Evolutionary conservation across 1,140 invertebrate genomes (phyloP), one percentile per base, ranked within the genome.

Genomic region (Babylonia areolata): DNA sequence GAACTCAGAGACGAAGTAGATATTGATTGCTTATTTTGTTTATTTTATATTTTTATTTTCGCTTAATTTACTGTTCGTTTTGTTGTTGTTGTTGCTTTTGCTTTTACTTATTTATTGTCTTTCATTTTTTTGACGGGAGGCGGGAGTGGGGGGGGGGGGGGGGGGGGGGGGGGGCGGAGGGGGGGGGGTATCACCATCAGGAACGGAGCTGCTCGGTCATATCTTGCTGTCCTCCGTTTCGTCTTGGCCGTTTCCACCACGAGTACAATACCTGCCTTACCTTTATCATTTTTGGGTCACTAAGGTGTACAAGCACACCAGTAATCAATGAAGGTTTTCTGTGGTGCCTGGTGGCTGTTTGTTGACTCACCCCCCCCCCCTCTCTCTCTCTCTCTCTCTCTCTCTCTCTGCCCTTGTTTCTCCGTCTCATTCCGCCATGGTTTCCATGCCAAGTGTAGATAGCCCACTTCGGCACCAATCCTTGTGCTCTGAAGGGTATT

Each of bases 291-390:
- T 64, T 12, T 64, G 28, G 58, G 58, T 64, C 58, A 64, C 58
- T 64, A 64, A 64, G 58, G 58, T 64, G 58, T 23, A 64, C 46
- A 51, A 64, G 58, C 58, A 64, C 58, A 64, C 58, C 58, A 23
- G 58, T 23, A 12, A 64, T 64, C 58, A 64, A 64, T 64, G 28
- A 64, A 3, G 28, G 15, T 64, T 23, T 51, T n/a, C 17, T 23
- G 12, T 12, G 58, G 58, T 64, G 28, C 58, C 12, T 23, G 58
- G 12, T 64, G 58, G 28, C 28, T 64, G 58, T 64, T 64, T 64
- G 58, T 64, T 64, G 58, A 64, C 58, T 64, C 58, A 11, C 58
- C 28, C 12, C 58, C 28, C 17, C 28, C 58, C 58, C 20, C 28
- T 6, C 17, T 23, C 58, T 23, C 58, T 23, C 0, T 2, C 17